A percentile compares a stretch with the other conserved stretches of the same genome.
These are phyloP conservation scores for Megathymus violae DNA, from an alignment of 1,140 invertebrate species.

Conservation along the genomic window DNA sequence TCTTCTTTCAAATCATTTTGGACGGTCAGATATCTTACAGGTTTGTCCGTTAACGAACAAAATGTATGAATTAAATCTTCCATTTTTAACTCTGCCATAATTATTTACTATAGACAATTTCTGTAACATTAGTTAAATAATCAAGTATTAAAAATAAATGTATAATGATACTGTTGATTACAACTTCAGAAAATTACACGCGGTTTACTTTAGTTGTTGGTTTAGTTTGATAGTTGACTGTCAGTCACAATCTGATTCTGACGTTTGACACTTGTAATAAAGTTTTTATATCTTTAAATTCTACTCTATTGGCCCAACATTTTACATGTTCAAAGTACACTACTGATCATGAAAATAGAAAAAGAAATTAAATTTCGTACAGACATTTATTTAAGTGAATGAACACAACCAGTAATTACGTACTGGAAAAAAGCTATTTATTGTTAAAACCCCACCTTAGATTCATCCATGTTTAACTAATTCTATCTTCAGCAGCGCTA, in stretches of 20 bases:
- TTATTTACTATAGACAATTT: background rate
- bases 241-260: slow-evolving; percentile 21
- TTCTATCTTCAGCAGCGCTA: too few relatives aligned
- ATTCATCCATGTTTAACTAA: too few relatives aligned
- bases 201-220: slow-evolving; percentile 19
- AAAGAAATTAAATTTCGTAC: too few relatives aligned
- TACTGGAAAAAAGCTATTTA: too few relatives aligned
- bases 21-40: slow-evolving; percentile 84
- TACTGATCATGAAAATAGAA: too few relatives aligned
- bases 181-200: slow-evolving; percentile 23
- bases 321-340: too few relatives aligned
- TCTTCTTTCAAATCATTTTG: slow-evolving; percentile 84
- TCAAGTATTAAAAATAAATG: background rate
- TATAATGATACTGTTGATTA: slow-evolving; percentile 12
- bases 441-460: too few relatives aligned
- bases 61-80: slow-evolving; percentile 73
- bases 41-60: slow-evolving; percentile 75
- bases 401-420: too few relatives aligned
- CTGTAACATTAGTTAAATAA: slow-evolving; percentile 3
- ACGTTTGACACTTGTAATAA: slow-evolving; percentile 16
- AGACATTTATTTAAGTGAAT: too few relatives aligned
- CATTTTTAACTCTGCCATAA: slow-evolving; percentile 52
- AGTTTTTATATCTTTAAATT: background rate
- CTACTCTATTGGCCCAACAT: background rate
- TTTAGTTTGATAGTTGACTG: slow-evolving; percentile 23